Evolutionary conservation across 2,113 vertebrate species (phyloP).

Genomic region (Oostethus manadensis): DNA sequence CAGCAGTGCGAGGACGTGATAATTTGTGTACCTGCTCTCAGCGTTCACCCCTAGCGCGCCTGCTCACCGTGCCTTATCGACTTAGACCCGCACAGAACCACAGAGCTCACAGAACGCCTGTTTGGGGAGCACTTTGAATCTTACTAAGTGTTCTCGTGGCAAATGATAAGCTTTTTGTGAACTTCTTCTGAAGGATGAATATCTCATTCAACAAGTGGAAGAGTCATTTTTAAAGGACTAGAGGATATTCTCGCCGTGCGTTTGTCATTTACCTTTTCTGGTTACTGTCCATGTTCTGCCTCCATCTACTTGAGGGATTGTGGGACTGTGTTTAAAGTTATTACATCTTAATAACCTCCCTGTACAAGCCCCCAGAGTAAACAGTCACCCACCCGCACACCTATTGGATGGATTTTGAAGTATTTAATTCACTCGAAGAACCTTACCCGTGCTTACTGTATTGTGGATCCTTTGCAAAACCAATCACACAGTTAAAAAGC

Average conservation of each 20-base stretch:
- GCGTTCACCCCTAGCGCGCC: slow-evolving; percentile 50
- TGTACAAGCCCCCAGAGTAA: neutral
- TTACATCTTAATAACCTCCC: neutral
- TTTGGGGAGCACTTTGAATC: slow-evolving; percentile 46
- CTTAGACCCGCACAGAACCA: slow-evolving; percentile 51
- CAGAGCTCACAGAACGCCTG: slow-evolving; percentile 42
- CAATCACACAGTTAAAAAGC: slow-evolving; percentile 1
- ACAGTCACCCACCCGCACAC: neutral
- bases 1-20: slow-evolving; percentile 18
- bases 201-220: slow-evolving; percentile 39
- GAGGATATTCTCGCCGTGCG: slow-evolving; percentile 22
- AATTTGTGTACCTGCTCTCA: slow-evolving; percentile 50
- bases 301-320: slow-evolving; percentile 22
- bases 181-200: slow-evolving; percentile 49
- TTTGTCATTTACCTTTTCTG: slow-evolving; percentile 22
- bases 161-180: slow-evolving; percentile 40
- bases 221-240: slow-evolving; percentile 24
- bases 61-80: slow-evolving; percentile 53
- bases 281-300: slow-evolving; percentile 31
- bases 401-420: neutral
- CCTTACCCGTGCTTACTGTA: slow-evolving; percentile 9
- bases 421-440: slow-evolving; percentile 11
- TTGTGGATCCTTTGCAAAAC: slow-evolving; percentile 18
- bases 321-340: neutral
- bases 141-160: slow-evolving; percentile 56